Evolutionary conservation across 1,140 invertebrate species (phyloP), one percentile per base, ranked within the genome.

Genomic region (Penaeus japonicus): DNA sequence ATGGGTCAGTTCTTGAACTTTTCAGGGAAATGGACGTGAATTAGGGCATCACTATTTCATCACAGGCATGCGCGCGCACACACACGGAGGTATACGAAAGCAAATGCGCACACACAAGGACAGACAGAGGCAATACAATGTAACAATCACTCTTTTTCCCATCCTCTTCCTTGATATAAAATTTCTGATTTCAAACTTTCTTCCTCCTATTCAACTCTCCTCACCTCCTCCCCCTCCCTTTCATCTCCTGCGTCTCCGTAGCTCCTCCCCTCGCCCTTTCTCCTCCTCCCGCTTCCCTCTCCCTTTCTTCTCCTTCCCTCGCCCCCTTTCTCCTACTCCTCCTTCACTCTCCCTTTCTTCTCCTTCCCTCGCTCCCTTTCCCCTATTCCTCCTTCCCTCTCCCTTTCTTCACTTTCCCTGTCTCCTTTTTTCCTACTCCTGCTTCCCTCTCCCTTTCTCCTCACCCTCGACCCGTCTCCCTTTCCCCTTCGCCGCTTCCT

Each of bases 341-440:
- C n/a, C n/a, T 35, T 17, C 65, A 10, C 32, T 59, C 30, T 55
- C 35, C 57, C 55, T 84, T 55, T 32, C 22, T 22, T 18, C 54
- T 57, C 18, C 73, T 27, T 32, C 24, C n/a, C 32, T 73, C 32
- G 17, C 47, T 12, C 15, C 15, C 47, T 47, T 47, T 1, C 10
- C 15, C 1, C 5, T 47, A 12, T 47, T 47, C 47, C 54, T 35
- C n/a, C 24, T 55, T 65, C 17, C 57, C 39, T 39, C 32, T 55
- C 54, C 70, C 79, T 80, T n/a, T 54, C 54, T 79, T 77, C 24
- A 57, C 62, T 39, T 39, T 47, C 22, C 22, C 32, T 57, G 35
- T 90, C 32, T 53, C 81, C 82, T 30, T 27, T 65, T 80, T 73
- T 59, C n/a, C 24, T 35, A n/a, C n/a, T 59, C 55, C 55, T n/a